phyloP scores from a whole-genome alignment of 2,888 invertebrate genomes.

The Coelopa pilipes region DNA sequence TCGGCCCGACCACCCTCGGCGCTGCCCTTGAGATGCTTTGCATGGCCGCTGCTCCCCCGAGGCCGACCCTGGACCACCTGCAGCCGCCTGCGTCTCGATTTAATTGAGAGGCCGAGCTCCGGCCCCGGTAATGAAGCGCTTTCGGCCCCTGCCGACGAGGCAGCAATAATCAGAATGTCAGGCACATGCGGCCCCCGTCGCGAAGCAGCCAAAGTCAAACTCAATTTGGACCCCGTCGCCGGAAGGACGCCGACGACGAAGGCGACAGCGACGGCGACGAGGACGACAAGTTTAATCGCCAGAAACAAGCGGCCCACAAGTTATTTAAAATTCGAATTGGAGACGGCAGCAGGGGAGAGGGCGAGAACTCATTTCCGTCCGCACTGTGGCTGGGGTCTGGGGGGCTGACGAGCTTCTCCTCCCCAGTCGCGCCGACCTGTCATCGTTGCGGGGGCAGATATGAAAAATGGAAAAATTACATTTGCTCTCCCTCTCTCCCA shows the following conservation, averaged over 20 bases:
- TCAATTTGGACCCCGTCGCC: conserved; percentile 14
- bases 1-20: too few relatives aligned
- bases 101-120: too few relatives aligned
- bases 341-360: not conserved
- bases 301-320: conserved; percentile 4
- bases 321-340: conserved; percentile 18
- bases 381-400: not conserved
- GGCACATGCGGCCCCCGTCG: conserved; percentile 1
- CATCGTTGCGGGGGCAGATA: conserved; percentile 4
- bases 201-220: not conserved
- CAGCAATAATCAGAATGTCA: conserved; percentile 17
- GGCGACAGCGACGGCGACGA: too few relatives aligned
- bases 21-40: too few relatives aligned
- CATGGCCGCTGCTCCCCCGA: too few relatives aligned
- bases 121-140: not conserved
- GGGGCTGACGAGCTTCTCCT: not conserved
- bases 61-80: too few relatives aligned
- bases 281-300: conserved; percentile 1
- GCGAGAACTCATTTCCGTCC: conserved; percentile 21
- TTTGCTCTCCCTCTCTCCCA: not conserved
- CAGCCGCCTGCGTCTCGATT: too few relatives aligned
- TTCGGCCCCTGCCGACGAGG: not conserved
- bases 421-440: conserved; percentile 13
- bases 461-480: conserved; percentile 7
- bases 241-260: too few relatives aligned